Percentiles rank a stretch among this genome's conserved stretches.
These are phyloP conservation scores for Cromileptes altivelis DNA, from an alignment of 2,113 vertebrate genomes.

Conservation along the genomic window DNA sequence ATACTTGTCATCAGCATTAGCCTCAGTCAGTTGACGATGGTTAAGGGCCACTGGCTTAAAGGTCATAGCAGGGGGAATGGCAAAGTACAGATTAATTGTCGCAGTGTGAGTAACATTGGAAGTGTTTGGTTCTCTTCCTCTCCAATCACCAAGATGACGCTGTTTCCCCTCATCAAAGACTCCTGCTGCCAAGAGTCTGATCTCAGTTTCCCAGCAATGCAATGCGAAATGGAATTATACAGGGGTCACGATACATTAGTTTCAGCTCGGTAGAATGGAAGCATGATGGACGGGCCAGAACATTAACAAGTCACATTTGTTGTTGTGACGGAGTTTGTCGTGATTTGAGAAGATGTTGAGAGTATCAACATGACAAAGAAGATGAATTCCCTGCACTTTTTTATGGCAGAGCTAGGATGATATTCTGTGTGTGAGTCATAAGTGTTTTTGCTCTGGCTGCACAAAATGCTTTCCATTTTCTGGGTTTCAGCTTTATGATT, in stretches of 20 bases:
- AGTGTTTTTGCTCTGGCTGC: conserved; percentile 62
- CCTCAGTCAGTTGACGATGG: conserved; percentile 26
- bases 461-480: conserved; percentile 71
- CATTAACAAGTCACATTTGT: conserved; percentile 59
- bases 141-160: conserved; percentile 69
- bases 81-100: conserved; percentile 57
- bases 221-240: conserved; percentile 60
- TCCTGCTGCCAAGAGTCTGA: conserved; percentile 76
- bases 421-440: conserved; percentile 70
- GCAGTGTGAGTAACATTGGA: conserved; percentile 59
- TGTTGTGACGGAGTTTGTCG: conserved; percentile 64
- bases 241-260: conserved; percentile 55
- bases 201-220: conserved; percentile 76
- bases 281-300: conserved; percentile 45
- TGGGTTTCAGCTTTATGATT: conserved; percentile 71
- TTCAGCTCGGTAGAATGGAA: conserved; percentile 33
- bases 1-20: conserved; percentile 28
- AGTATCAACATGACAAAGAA: conserved; percentile 43
- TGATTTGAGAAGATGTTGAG: conserved; percentile 55
- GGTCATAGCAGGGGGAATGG: conserved; percentile 30
- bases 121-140: conserved; percentile 65
- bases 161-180: conserved; percentile 65
- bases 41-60: conserved; percentile 34
- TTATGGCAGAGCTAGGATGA: conserved; percentile 28
- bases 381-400: conserved; percentile 33